phyloP scores from a whole-genome alignment of 2,113 vertebrate species.

The Poecile atricapillus region DNA sequence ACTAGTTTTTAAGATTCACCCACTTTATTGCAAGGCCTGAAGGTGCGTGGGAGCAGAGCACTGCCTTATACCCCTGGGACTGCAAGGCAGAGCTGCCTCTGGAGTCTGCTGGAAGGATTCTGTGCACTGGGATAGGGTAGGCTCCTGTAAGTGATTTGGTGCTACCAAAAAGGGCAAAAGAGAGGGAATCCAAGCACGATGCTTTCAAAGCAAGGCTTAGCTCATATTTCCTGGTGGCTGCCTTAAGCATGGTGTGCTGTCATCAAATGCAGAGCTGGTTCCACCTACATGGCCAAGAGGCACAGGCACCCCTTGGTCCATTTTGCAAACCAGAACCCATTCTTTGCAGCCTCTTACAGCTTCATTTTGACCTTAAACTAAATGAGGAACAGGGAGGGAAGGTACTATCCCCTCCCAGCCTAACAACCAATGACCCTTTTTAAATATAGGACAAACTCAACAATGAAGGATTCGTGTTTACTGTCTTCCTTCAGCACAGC shows the following conservation, averaged over 20 bases:
- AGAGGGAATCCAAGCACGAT: background rate
- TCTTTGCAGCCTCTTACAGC: background rate
- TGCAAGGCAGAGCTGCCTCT: background rate
- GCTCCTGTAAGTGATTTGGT: rapidly evolving
- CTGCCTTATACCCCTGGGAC: rapidly evolving
- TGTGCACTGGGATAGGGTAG: rapidly evolving
- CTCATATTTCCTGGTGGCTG: rapidly evolving
- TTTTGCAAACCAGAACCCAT: background rate
- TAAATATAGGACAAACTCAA: background rate
- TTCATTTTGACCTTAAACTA: background rate
- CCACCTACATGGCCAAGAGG: background rate
- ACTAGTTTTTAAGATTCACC: background rate
- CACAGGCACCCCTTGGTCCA: background rate
- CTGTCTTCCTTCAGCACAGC: background rate
- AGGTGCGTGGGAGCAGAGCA: background rate
- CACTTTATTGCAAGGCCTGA: rapidly evolving
- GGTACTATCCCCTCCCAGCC: background rate
- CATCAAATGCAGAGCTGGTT: background rate
- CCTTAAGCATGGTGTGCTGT: background rate
- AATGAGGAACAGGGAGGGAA: background rate
- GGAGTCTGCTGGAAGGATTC: background rate
- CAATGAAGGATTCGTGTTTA: background rate
- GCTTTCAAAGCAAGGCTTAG: background rate
- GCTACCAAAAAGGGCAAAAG: background rate
- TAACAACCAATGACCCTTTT: background rate